These are phyloP conservation scores for Punctoribates punctum DNA, from an alignment of 2,888 invertebrate species.

Conservation along the genomic window DNA sequence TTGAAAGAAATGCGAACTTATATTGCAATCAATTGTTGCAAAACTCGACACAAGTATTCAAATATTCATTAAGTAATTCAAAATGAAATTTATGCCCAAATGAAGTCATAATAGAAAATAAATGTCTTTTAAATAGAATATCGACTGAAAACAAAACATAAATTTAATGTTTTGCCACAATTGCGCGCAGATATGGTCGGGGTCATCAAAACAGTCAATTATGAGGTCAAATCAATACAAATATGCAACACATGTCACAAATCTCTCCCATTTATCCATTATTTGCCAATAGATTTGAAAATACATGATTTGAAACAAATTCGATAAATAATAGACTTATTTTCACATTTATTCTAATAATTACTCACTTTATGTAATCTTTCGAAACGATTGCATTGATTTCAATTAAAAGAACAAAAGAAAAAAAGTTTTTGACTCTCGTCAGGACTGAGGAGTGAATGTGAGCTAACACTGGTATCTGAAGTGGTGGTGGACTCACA, in stretches of 20 bases:
- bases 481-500: slow-evolving; percentile 6
- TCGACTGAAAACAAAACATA: slow-evolving; percentile 26
- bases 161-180: slow-evolving; percentile 23
- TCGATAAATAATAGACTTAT: background rate
- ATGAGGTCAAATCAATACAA: slow-evolving; percentile 27
- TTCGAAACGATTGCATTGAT: background rate
- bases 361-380: slow-evolving; percentile 17
- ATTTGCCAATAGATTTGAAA: background rate
- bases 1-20: background rate
- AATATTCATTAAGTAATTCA: slow-evolving; percentile 11
- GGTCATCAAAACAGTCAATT: slow-evolving; percentile 31
- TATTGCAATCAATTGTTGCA: background rate
- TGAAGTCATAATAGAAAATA: background rate
- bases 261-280: background rate
- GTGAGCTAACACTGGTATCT: slow-evolving; percentile 18
- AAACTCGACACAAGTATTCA: background rate
- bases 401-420: background rate
- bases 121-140: slow-evolving; percentile 10
- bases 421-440: background rate
- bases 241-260: slow-evolving; percentile 32
- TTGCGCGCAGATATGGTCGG: background rate
- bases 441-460: background rate
- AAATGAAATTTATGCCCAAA: background rate
- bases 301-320: background rate
- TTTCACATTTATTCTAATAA: background rate